phyloP scores from a whole-genome alignment of 2,113 vertebrate species.

The Marcusenius ussheri region DNA sequence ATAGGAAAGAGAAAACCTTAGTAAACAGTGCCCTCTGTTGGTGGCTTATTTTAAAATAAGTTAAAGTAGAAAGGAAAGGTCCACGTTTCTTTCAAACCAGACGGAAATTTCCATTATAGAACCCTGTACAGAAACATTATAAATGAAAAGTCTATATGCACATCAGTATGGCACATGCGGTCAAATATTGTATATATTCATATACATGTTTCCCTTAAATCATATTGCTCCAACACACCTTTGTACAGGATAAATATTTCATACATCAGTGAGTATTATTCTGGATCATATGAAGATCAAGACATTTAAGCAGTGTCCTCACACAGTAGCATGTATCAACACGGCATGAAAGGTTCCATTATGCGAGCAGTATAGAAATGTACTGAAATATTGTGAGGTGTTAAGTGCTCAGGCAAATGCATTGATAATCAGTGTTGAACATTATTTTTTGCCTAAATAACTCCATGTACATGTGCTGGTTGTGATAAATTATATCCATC shows the following conservation, averaged over 20 bases:
- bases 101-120: neutral
- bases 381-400: neutral
- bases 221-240: neutral
- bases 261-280: neutral
- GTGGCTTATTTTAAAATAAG: neutral
- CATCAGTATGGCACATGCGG: neutral
- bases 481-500: neutral
- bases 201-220: neutral
- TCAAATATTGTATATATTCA: neutral
- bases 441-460: neutral
- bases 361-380: neutral
- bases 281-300: neutral
- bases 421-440: neutral
- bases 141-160: neutral
- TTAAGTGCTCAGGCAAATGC: neutral
- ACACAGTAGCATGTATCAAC: neutral
- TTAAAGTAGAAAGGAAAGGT: neutral
- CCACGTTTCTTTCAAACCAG: neutral
- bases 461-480: neutral
- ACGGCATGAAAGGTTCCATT: neutral
- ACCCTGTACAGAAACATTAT: neutral
- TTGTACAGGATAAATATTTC: neutral
- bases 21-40: slow-evolving; percentile 34
- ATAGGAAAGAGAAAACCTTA: slow-evolving; percentile 8
- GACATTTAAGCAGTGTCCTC: neutral